These are phyloP conservation scores for Oreotrochilus melanogaster DNA, from an alignment of 2,113 vertebrate species.

Conservation along the genomic window DNA sequence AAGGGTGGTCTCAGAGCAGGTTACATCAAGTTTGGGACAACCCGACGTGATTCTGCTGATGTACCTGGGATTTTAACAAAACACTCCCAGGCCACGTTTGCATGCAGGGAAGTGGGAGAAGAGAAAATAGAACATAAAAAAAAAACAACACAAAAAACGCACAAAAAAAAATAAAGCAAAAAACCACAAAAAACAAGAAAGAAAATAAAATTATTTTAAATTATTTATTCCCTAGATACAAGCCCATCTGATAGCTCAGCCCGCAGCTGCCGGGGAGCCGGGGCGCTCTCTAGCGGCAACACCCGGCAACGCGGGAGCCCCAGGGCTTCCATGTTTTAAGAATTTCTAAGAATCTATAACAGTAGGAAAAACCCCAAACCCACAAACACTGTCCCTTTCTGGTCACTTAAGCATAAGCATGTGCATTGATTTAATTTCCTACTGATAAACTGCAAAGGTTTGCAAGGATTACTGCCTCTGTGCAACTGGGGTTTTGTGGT, in stretches of 20 bases:
- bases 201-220: too few relatives aligned
- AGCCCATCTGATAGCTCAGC: too few relatives aligned
- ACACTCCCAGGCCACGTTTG: too few relatives aligned
- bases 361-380: neutral
- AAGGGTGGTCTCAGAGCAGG: neutral
- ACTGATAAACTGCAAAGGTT: neutral
- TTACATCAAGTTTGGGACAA: neutral
- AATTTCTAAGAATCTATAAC: neutral
- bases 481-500: neutral
- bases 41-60: neutral
- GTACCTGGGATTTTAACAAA: neutral
- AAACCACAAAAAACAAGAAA: too few relatives aligned
- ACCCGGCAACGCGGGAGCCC: too few relatives aligned
- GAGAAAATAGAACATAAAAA: neutral
- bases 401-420: neutral
- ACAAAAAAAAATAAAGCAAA: too few relatives aligned
- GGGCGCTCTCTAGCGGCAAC: too few relatives aligned
- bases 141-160: too few relatives aligned
- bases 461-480: neutral
- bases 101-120: neutral
- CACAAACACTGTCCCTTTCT: neutral
- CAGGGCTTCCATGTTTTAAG: neutral
- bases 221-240: too few relatives aligned
- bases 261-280: too few relatives aligned
- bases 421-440: slow-evolving; percentile 5